phyloP scores from a whole-genome alignment of 2,113 vertebrate species.

The Cynopterus brachyotis region DNA sequence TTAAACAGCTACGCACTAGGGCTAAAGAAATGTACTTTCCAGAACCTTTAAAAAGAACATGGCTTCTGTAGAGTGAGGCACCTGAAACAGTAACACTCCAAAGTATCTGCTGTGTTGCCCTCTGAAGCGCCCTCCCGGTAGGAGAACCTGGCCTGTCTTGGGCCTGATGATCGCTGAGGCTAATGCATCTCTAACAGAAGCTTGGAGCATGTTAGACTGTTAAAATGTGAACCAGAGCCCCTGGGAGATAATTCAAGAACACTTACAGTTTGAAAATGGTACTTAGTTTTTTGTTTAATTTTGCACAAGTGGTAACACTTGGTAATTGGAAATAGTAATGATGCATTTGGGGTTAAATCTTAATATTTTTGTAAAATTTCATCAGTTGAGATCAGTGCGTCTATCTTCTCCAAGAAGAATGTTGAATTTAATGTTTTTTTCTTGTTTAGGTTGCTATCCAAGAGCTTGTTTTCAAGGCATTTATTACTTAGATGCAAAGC shows the following conservation, averaged over 20 bases:
- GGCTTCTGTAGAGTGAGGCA: not conserved
- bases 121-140: not conserved
- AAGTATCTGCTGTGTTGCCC: not conserved
- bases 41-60: not conserved
- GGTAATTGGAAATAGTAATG: not conserved
- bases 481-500: not conserved
- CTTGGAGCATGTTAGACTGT: not conserved
- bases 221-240: not conserved
- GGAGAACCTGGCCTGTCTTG: not conserved
- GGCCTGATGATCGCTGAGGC: not conserved
- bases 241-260: not conserved
- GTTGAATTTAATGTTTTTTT: not conserved
- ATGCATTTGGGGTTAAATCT: not conserved
- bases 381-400: not conserved
- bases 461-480: conserved; percentile 2
- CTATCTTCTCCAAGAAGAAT: not conserved
- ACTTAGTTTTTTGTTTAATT: not conserved
- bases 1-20: not conserved
- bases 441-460: not conserved
- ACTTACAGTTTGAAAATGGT: not conserved
- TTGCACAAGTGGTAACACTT: not conserved
- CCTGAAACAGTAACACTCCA: not conserved
- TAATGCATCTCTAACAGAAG: not conserved
- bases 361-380: not conserved
- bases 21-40: not conserved